Conservation (phyloP, 2,888 invertebrate species). For the Oscheius sp. region DNA sequence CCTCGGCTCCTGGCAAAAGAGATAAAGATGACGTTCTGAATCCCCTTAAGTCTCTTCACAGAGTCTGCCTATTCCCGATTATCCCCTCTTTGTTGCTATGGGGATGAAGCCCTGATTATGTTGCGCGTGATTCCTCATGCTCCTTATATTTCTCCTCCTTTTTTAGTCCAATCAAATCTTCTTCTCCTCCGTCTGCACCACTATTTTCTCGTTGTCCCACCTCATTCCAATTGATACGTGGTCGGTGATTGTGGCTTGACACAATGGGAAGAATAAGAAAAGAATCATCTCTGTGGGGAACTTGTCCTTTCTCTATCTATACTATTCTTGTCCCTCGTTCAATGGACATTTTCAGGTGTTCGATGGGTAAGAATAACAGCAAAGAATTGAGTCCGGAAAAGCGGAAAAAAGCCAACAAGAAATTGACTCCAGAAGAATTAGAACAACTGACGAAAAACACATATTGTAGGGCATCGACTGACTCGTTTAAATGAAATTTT, state of each 20-base stretch:
- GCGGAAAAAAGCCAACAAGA: conserved; percentile 67
- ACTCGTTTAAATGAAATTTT: conserved; percentile 44
- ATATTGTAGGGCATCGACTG: conserved; percentile 62
- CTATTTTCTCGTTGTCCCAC: conserved; percentile 2
- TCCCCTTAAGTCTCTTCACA: background rate
- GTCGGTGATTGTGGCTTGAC: background rate
- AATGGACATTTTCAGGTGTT: background rate
- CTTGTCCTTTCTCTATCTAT: background rate
- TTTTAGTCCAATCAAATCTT: conserved; percentile 15
- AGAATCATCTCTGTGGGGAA: too few relatives aligned
- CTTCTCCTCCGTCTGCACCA: background rate
- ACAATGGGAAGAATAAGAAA: background rate
- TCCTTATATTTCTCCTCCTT: conserved; percentile 12
- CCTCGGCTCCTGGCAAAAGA: background rate
- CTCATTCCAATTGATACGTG: background rate
- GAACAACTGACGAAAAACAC: conserved; percentile 65
- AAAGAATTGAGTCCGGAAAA: conserved; percentile 57
- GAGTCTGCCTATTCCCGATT: background rate
- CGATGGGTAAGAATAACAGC: conserved; percentile 64
- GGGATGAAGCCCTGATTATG: background rate
- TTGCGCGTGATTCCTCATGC: background rate
- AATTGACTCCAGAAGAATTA: conserved; percentile 66
- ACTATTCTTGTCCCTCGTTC: background rate
- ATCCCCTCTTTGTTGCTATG: conserved; percentile 24
- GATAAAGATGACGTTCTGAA: background rate